Base-by-base conservation (phyloP, 2,113 vertebrate genomes). In the Gymnorhina tibicen region DNA sequence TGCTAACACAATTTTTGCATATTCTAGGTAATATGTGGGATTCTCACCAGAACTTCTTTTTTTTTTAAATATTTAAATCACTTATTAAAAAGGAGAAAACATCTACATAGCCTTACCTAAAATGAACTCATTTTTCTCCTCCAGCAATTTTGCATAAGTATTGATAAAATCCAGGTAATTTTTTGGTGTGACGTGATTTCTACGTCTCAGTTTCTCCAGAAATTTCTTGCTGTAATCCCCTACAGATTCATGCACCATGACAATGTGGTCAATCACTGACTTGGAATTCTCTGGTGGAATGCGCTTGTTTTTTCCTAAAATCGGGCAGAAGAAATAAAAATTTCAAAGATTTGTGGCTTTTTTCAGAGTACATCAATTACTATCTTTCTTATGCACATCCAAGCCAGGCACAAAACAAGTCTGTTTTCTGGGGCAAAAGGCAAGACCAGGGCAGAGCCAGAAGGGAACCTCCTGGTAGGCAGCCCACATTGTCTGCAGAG, bases 161-260 rank as follows among this genome's bases (percentile, higher is more conserved):
- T 95, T 98, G 76, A 99, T 99, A 73, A 99, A 99, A 83, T 99
- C 99, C 67, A 99, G 98, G 96, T 98, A 99, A 95, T 99, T 99
- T 97, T 99, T 99, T 27, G 99, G 99, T 9, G 99, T 99, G 21
- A 99, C 99, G 1, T 98, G 99, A 97, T 99, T 99, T 82, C 96
- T 98, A 55, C 99, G 98, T 21, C 99, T 98, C 69, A 99, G 95
- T 88, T 99, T 99, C 96, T 99, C 99, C 37, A 98, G 98, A 84
- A 99, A 99, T 3, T 95, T 97, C 59, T 97, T 98, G 97, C 99
- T 99, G 97, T 98, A 99, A 8, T 98, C 84, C 1, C 95, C 98
- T 23, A 99, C 99, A 4, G 98, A 99, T 24, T 96, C 83, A 24
- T 99, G 99, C 47, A 99, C 99, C 99, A 98, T 97, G 58, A 99